These are phyloP conservation scores for Eilema sororculum DNA, from an alignment of 2,888 invertebrate genomes.

Conservation along the genomic window DNA sequence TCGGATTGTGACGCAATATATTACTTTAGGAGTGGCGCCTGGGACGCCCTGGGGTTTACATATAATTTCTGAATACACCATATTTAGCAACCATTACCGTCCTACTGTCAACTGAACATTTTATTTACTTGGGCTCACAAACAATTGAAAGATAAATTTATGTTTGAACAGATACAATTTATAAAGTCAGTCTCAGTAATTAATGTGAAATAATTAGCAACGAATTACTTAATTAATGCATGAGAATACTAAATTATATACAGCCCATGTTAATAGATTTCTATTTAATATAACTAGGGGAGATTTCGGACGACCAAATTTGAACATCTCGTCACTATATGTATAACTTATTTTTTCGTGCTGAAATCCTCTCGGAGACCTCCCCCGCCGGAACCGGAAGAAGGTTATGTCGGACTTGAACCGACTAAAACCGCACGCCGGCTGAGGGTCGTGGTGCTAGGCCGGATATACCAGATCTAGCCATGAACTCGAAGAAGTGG, in stretches of 20 bases:
- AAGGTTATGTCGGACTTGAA: too few relatives aligned
- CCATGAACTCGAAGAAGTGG: too few relatives aligned
- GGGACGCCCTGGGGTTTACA: neutral
- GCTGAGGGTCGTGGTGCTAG: too few relatives aligned
- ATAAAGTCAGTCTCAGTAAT: neutral
- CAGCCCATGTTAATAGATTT: neutral
- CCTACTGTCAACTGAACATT: neutral
- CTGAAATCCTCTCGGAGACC: too few relatives aligned
- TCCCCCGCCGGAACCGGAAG: too few relatives aligned
- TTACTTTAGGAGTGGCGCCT: neutral
- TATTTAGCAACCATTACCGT: constrained; percentile 1
- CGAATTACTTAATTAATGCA: neutral
- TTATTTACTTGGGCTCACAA: neutral
- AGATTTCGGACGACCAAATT: too few relatives aligned
- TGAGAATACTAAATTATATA: neutral
- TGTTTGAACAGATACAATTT: constrained; percentile 3
- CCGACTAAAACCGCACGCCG: too few relatives aligned
- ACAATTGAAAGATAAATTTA: neutral
- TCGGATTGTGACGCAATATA: constrained; percentile 1
- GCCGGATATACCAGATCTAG: too few relatives aligned
- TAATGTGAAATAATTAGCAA: neutral
- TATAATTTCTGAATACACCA: constrained; percentile 4
- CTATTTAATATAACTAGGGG: too few relatives aligned
- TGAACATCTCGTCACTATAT: too few relatives aligned
- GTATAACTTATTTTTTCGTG: too few relatives aligned